Evolutionary conservation across 2,888 invertebrate genomes (phyloP), one percentile per base, ranked within the genome.

Genomic region (Pollenia labialis): DNA sequence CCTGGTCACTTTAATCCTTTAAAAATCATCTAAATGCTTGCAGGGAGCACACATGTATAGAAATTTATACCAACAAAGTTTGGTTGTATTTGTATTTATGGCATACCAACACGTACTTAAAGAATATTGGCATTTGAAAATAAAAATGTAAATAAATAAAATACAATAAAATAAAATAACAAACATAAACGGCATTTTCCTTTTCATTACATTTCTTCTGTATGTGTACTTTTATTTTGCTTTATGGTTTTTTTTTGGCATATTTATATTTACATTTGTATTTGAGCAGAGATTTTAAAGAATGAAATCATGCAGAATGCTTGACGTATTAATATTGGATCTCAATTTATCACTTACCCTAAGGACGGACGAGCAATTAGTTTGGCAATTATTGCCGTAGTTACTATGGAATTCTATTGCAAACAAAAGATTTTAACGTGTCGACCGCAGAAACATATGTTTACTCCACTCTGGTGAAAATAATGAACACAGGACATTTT

Each of bases 1-100:
- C 32, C 32, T 32, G 32, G 32, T 6, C 32, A 32, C 32, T 32
- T 32, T 32, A 32, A 32, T 32, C 6, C 6, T 32, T 32, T 32
- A 32, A 32, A 32, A 32, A 23, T 23, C 4, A 32, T 10, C 11
- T 7, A 23, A 23, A 23, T 32, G 32, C 32, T 32, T 32, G 32
- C 32, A 32, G 32, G 32, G 32, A 32, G 32, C 50, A 42, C 50
- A 42, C 18, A 23, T 56, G 42, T 18, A 58, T 60, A 62, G 58
- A 64, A 81, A 77, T 91, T 91, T 91, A 89, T 90, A 90, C 60
- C 48, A 77, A 68, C 52, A 64, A 64, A 16, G 42, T 54, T 64
- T 81, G 11, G 18, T 74, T 66, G 74, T 66, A 74, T 85, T 82
- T 76, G 81, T 85, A 81, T 88, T 88, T 88, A 88, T 88, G 83